Evolutionary conservation across 2,888 invertebrate genomes (phyloP), one percentile per base, ranked within the genome.

Genomic region (Thecocarcelia acutangulata): DNA sequence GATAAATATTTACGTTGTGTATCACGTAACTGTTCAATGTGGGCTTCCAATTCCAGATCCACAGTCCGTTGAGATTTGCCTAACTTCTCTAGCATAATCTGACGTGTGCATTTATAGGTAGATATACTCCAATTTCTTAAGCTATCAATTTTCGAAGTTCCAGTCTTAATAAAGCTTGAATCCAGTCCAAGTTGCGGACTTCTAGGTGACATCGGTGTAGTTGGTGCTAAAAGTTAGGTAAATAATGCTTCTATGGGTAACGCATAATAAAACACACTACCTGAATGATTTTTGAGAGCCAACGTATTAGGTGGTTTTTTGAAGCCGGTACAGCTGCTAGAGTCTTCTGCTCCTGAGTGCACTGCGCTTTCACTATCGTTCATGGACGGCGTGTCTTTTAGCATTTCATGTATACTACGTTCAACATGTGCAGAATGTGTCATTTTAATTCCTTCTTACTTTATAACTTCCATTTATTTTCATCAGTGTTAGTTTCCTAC

Each of bases 101-200:
- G 99, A 87, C 97, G 96, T 6, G 99, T 99, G 90, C 98, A 99
- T 91, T 98, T 99, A 91, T 98, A 99, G 0, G 98, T 98, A 80
- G 98, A 98, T 88, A 99, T 96, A 83, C 98, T 97, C 99, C 99
- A 99, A 89, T 96, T 97, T 90, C 96, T 97, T 83, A 99, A 92
- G 76, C 96, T 94, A 90, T 98, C 98, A 88, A 99, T 95, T 90
- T 97, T 96, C 56, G 96, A 96, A 21, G 94, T 89, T 74, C 89
- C 90, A 56, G 87, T 89, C 79, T 88, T 87, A 76, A 90, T 84
- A 33, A 90, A 84, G 72, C 87, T 87, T 37, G 87, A 85, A 76
- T 90, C 89, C 28, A 87, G 70, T 3, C 85, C 87, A 74, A 86
- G 85, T 42, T 87, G 86, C 77, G 90, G 89, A 81, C 87, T 89